Evolutionary conservation across 2,888 invertebrate species (phyloP).

Genomic region (Heliconius aoede): DNA sequence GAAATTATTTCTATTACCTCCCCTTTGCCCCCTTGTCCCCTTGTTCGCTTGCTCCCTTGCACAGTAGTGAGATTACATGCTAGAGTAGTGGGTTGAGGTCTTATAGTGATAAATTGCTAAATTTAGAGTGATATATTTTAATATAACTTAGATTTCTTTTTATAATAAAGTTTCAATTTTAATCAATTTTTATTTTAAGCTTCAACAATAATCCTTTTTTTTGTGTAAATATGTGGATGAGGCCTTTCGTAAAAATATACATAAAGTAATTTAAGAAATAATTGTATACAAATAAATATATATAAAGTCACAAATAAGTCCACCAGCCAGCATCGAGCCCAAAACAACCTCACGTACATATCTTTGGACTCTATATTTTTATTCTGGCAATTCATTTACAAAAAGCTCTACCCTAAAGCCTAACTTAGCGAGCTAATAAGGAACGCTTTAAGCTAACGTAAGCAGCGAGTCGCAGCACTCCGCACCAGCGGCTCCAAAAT

Average conservation of each 20-base stretch:
- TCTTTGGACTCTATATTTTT: too few relatives aligned
- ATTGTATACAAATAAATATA: too few relatives aligned
- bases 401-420: constrained; percentile 14
- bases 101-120: background rate
- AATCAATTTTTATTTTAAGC: too few relatives aligned
- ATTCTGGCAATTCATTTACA: constrained; percentile 1
- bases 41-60: too few relatives aligned
- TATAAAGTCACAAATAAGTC: too few relatives aligned
- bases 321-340: background rate
- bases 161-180: too few relatives aligned
- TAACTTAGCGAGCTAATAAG: constrained; percentile 45
- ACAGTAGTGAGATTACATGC: background rate
- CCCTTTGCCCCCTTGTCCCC: too few relatives aligned
- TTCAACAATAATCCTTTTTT: too few relatives aligned
- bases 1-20: constrained; percentile 16
- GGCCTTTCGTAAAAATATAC: too few relatives aligned
- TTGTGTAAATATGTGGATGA: too few relatives aligned
- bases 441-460: constrained; percentile 39
- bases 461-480: constrained; percentile 32
- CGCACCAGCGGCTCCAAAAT: constrained; percentile 41
- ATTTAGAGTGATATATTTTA: background rate
- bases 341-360: background rate
- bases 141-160: background rate
- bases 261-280: too few relatives aligned
- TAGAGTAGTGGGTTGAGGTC: background rate